Base-by-base conservation (phyloP, 2,797 vertebrate species). In the Amazona finschi region DNA sequence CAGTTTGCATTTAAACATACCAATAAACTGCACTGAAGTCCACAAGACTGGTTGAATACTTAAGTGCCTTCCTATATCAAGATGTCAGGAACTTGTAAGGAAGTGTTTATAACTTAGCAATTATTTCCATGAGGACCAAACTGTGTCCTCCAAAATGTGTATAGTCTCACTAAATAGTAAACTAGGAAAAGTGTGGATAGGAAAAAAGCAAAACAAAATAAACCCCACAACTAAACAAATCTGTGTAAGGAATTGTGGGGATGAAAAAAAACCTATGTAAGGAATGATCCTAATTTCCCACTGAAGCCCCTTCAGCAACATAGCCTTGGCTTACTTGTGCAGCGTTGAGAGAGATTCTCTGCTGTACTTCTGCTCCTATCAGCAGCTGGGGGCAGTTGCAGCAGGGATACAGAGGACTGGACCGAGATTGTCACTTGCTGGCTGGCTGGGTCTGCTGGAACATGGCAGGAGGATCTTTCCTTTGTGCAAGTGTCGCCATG, bases 1-100 rank as follows among this genome's bases (percentile, higher is more conserved):
- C 57, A 79, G 52, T 73, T 96, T 90, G 61, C 73, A 85, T 93
- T 91, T 65, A 85, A 93, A 88, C 67, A 33, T 57, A 71, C 12
- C 74, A 38, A 24, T 87, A 85, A 88, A 76, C 41, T 72, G 16
- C 38, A 11, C 64, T 67, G 46, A 89, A 75, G 22, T 77, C 31
- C 28, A 44, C 28, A 69, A 76, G 81, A 41, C 61, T 71, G 17
- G 58, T 73, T 60, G 33, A 69, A 70, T 82, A 49, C 55, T 27
- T 64, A 64, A 69, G 27, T 79, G 57, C 67, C 8, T 3, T 83
- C 53, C 85, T 77, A 61, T 57, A 89, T 74, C 44, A 67, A 57
- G 83, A 65, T 71, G 41, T 85, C 49, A 70, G 52, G 64, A 64
- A 79, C 36, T 87, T 81, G 13, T 62, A 86, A 71, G 49, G 44